Evolutionary conservation across 2,113 vertebrate species (phyloP), one percentile per base, ranked within the genome.

Genomic region (Globicephala melas): DNA sequence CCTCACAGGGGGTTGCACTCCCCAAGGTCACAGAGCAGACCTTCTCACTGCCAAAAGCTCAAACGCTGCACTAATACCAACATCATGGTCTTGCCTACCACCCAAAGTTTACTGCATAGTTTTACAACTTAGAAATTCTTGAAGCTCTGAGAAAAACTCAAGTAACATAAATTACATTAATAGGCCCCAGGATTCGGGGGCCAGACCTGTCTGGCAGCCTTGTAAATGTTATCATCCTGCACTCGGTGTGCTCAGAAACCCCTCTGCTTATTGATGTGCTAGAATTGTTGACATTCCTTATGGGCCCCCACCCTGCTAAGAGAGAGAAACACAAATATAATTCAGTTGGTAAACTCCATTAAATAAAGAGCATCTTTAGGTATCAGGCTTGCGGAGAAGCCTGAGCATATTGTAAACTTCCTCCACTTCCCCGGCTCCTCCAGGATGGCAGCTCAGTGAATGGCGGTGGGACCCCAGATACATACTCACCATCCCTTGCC

Each of bases 401-500:
- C 55, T 14, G 11, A 36, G 47, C 67, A 13, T 53, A 53, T 25
- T 68, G 15, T 25, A 21, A 53, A 62, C 73, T 38, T 65, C 15
- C 36, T 76, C 38, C 1, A 21, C 26, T 74, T 65, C 44, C 23
- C 15, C 2, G 3, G 41, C 13, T 94, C 58, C 60, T 92, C 6
- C 63, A 58, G 55, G 41, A 74, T 3, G 7, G 55, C 38, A 53
- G 86, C 58, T 68, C 62, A 79, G 21, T 2, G 28, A 90, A 44
- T 15, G 33, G 21, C 0, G 1, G 5, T 15, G 5, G 28, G 13
- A 17, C 6, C 18, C 15, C 3, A 1, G 26, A 44, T 1, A 31
- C 65, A 41, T 10, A 33, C 2, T 21, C 41, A 33, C 17, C 44
- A 31, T n/a, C 41, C 47, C 31, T 47, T 50, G 20, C 81, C 53